Conservation (phyloP, 2,888 invertebrate genomes). For the Andrena bicolor region DNA sequence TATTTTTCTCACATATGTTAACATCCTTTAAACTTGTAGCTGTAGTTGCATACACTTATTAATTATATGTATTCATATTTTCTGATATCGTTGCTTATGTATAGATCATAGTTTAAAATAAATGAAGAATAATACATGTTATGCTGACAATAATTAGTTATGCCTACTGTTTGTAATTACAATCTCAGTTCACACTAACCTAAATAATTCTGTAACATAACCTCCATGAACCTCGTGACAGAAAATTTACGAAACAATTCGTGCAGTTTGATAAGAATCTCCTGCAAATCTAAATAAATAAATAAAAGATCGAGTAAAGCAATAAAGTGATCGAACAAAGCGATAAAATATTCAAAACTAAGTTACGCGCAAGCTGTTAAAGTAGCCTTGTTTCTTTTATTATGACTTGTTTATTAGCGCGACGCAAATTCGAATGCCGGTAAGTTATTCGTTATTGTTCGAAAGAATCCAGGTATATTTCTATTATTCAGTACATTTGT, state of each 20-base stretch:
- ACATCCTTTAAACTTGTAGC: too few species aligned
- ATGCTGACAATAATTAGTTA: neutral
- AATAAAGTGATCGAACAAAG: neutral
- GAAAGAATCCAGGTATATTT: too few species aligned
- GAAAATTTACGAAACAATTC: neutral
- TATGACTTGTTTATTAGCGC: conserved; percentile 72
- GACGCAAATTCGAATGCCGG: conserved; percentile 78
- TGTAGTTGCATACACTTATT: too few species aligned
- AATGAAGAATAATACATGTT: neutral
- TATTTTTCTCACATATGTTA: too few species aligned
- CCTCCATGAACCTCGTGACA: neutral
- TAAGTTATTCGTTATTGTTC: conserved; percentile 68
- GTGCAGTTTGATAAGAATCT: neutral
- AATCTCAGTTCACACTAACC: neutral
- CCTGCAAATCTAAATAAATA: neutral
- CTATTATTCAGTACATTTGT: neutral
- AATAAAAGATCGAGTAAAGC: neutral
- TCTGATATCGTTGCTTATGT: too few species aligned
- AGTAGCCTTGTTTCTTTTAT: conserved; percentile 20
- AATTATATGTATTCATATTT: too few species aligned
- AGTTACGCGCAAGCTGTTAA: neutral
- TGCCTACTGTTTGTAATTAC: neutral
- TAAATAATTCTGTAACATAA: conserved; percentile 10
- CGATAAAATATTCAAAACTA: conserved; percentile 1
- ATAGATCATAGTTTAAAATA: too few species aligned